A percentile compares a stretch with the other conserved stretches of the same genome.
Conservation (phyloP, 2,888 invertebrate genomes). For the Oligia fasciuncula region DNA sequence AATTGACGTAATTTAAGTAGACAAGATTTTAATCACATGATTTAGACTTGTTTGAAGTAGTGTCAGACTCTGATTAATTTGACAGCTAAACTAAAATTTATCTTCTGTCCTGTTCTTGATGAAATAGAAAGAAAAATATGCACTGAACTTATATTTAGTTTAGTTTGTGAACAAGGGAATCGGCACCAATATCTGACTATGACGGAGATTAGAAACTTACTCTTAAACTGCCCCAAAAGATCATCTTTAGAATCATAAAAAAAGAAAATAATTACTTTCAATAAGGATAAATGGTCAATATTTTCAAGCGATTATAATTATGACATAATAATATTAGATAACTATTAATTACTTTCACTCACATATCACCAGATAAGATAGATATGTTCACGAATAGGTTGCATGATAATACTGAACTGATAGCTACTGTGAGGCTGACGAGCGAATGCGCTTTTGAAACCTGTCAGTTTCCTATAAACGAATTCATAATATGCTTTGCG, state of each 20-base stretch:
- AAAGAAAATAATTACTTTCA: background rate
- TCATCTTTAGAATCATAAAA: background rate
- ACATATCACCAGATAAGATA: background rate
- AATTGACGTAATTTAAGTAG: no score
- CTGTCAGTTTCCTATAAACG: background rate
- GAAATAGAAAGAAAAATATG: no score
- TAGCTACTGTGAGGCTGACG: background rate
- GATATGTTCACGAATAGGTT: background rate
- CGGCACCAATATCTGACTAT: background rate
- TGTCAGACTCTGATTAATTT: no score
- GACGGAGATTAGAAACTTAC: background rate
- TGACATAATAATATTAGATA: slow-evolving; percentile 1
- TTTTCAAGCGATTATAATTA: slow-evolving; percentile 6
- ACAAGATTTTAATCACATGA: no score
- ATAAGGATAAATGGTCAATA: background rate
- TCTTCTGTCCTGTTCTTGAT: no score
- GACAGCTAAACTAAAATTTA: no score
- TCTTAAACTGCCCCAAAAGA: background rate
- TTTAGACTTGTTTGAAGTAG: no score
- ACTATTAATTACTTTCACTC: slow-evolving; percentile 3
- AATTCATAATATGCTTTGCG: background rate
- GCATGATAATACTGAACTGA: background rate
- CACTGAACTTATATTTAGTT: no score
- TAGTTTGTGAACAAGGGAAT: no score
- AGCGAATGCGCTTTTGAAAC: background rate